Conservation (phyloP, 2,888 invertebrate species). For the Acanthosoma haemorrhoidale region DNA sequence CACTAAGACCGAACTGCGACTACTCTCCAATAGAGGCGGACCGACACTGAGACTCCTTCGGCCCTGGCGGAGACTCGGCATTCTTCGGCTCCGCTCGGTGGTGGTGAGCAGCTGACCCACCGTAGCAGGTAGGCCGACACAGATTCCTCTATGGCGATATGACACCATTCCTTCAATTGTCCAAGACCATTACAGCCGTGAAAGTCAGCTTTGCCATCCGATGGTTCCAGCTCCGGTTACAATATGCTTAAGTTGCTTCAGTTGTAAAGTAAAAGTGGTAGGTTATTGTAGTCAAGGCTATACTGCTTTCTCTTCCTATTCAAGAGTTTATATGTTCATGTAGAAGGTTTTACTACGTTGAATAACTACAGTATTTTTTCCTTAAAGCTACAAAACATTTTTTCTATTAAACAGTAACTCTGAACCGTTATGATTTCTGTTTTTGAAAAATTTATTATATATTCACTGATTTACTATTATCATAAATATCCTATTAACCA, state of each 20-base stretch:
- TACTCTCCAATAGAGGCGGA: neutral
- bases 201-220: neutral
- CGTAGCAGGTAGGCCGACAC: neutral
- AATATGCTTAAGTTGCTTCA: neutral
- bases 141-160: neutral
- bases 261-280: neutral
- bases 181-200: neutral
- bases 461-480: too few species aligned
- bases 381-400: too few species aligned
- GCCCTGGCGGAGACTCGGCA: neutral
- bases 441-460: too few species aligned
- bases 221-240: neutral
- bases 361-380: too few species aligned
- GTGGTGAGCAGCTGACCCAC: neutral
- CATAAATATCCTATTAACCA: too few species aligned
- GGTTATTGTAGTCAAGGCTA: neutral
- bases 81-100: neutral
- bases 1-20: neutral
- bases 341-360: too few species aligned
- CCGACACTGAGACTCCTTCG: neutral
- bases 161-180: constrained; percentile 6
- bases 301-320: neutral
- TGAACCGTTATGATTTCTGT: too few species aligned
- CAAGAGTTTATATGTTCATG: too few species aligned
- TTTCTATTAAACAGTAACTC: too few species aligned